Base-by-base conservation (phyloP, 2,113 vertebrate genomes). In the Dicaeum eximium region DNA sequence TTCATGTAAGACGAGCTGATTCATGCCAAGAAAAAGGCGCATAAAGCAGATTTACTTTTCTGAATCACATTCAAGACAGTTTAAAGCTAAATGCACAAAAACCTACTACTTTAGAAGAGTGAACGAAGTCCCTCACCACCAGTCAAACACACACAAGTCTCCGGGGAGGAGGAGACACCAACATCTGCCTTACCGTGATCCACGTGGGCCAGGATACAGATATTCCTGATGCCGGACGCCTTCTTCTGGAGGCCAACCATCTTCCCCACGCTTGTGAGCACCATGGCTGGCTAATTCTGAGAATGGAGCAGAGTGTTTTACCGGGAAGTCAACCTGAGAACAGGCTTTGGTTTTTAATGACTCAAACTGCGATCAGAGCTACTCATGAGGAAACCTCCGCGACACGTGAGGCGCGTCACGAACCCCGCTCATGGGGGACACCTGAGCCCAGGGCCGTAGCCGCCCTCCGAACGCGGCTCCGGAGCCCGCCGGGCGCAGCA, bases 201-300 rank as follows among this genome's bases (percentile, higher is more conserved):
- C 40, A 99, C 99, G 9, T 99, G 99, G 22, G 99, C 99, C 77
- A 99, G 92, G 8, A 99, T 98, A 60, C 99, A 99, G 66, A 99
- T 98, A 70, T 99, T 99, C 66, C 99, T 98, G 96, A 99, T 99
- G 90, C 98, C 98, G 4, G 97, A 96, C 1, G 99, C 97, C 82
- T 98, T 98, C 70, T 95, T 98, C 98, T 99, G 99, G 8, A 99
- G 98, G 4, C 94, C 95, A 38, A 94, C 92, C 69, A 99, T 98
- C 97, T 98, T 99, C 1, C 97, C 98, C 95, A 99, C 93, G 56
- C 97, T 98, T 2, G 92, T 92, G 83, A 97, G 98, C 61, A 97
- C 98, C 99, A 99, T 99, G 87, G 33, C 69, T 61, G 19, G 31
- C 51, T 19, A 15, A 8, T 20, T 57, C 84, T 86, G 77, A 21